Evolutionary conservation across 2,797 vertebrate species (phyloP).

Genomic region (Phylloscopus collybita): DNA sequence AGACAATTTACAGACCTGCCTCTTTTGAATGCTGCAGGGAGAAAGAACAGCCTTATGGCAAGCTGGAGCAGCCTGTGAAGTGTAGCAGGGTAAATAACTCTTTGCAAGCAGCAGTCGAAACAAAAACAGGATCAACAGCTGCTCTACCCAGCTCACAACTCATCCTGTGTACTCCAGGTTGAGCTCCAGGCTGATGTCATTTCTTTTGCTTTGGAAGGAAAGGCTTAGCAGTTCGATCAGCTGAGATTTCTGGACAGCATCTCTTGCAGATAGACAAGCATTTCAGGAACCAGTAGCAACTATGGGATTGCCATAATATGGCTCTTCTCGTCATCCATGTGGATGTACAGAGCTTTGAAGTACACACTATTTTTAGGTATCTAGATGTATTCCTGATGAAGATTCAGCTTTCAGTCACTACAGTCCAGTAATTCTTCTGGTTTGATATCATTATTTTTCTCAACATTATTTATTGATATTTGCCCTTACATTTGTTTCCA

Average conservation of each 20-base stretch:
- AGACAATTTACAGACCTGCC: neutral
- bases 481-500: neutral
- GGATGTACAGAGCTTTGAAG: neutral
- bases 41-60: slow-evolving; percentile 19
- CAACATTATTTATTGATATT: neutral
- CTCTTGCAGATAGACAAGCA: neutral
- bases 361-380: neutral
- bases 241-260: neutral
- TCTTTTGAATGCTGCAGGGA: neutral
- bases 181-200: neutral
- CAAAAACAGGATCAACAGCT: slow-evolving; percentile 23
- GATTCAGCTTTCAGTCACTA: neutral
- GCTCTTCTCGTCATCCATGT: neutral
- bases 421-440: neutral
- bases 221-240: neutral
- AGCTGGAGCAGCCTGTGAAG: slow-evolving; percentile 3
- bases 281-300: neutral
- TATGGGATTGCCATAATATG: neutral
- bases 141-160: slow-evolving; percentile 8
- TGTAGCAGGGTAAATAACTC: slow-evolving; percentile 16
- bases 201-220: neutral
- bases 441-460: neutral
- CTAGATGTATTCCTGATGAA: neutral
- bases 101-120: neutral
- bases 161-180: neutral